Base-by-base conservation (phyloP, 2,113 vertebrate species). In the Shinisaurus crocodilurus region DNA sequence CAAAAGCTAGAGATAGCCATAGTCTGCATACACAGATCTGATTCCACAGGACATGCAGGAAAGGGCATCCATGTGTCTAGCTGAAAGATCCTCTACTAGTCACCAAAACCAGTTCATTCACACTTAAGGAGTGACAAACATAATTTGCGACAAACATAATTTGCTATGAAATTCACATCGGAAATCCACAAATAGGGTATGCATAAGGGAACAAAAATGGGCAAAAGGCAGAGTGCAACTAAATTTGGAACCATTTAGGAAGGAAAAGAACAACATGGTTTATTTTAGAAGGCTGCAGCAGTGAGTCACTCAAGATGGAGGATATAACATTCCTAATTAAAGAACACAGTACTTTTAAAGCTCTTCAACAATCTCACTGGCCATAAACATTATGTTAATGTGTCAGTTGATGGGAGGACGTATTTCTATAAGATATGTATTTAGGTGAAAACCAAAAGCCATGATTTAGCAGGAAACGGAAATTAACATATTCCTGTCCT, bases 321-420 rank as follows among this genome's bases (percentile, higher is more conserved):
- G 86, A 89, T 95, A 96, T 94, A 88, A 86, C 80, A 94, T 80
- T 83, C 91, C 94, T 96, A 95, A 96, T 96, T 97, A 96, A 96
- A 95, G 86, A 95, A 82, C 45, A 94, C 80, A 83, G 79, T 94
- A 91, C 92, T 95, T 94, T 96, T 91, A 90, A 74, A 86, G 85
- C 90, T 94, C 85, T 95, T 93, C 93, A 96, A 95, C 93, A 96
- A 96, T 81, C 82, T 95, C 83, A 63, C 88, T 96, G 90, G 87
- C 75, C 93, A 95, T 96, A 96, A 97, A 95, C 85, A 82, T 95
- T 96, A 95, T 94, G 93, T 50, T 96, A 96, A 96, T 93, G 60
- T 8, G 91, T 76, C 72, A 95, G 85, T 75, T 92, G 90, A 27
- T 65, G 1, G 74, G 25, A 92, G 92, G 90, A 96, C 89, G 63